phyloP scores from a whole-genome alignment of 2,888 invertebrate genomes.

The Sinelater perroti region DNA sequence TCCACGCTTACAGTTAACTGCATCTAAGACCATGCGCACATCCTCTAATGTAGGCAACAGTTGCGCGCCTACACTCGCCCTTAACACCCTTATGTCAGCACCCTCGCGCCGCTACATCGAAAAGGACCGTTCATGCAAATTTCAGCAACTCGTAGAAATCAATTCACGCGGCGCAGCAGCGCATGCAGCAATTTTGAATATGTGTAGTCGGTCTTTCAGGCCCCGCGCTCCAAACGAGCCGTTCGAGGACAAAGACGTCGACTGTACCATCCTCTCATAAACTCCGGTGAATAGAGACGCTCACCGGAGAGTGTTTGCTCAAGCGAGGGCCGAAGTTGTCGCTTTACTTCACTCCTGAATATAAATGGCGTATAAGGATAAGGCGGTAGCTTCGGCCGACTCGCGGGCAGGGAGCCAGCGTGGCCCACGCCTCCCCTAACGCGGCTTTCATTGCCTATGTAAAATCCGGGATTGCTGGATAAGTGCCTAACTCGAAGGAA shows the following conservation, averaged over 20 bases:
- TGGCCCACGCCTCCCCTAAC: conserved; percentile 1
- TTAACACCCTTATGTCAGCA: no score
- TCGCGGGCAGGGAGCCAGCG: neutral
- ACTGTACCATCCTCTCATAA: conserved; percentile 29
- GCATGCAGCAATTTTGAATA: conserved; percentile 20
- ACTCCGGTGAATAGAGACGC: conserved; percentile 32
- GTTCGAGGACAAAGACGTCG: conserved; percentile 23
- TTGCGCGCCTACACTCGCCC: no score
- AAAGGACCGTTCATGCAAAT: no score
- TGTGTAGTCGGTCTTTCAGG: conserved; percentile 5
- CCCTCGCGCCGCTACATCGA: no score
- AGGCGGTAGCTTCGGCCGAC: conserved; percentile 16
- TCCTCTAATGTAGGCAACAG: no score
- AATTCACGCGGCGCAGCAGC: no score
- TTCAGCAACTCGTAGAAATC: no score
- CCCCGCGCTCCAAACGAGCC: conserved; percentile 2
- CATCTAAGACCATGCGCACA: no score
- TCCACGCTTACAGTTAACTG: no score
- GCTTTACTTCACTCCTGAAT: conserved; percentile 32
- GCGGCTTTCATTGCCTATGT: neutral
- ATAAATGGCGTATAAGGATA: conserved; percentile 29
- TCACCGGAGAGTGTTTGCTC: conserved; percentile 31
- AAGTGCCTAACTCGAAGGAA: neutral
- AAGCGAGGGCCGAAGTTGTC: conserved; percentile 34
- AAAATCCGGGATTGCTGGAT: neutral